Evolutionary conservation across 2,113 vertebrate species (phyloP).

Genomic region (Onychostruthus taczanowskii): DNA sequence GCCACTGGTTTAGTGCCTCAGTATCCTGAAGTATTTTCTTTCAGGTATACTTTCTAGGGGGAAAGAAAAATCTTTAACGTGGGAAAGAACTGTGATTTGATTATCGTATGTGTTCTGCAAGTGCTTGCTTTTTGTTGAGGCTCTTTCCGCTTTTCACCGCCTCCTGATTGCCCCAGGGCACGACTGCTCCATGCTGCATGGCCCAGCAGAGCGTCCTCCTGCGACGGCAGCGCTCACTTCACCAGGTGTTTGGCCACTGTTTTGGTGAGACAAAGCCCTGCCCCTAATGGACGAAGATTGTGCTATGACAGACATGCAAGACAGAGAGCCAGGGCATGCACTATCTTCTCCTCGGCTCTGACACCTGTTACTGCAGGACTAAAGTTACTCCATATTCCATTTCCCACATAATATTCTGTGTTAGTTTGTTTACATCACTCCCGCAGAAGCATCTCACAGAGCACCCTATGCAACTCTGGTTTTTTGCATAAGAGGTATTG

Average conservation of each 20-base stretch:
- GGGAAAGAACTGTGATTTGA: neutral
- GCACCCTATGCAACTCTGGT: neutral
- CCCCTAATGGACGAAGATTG: neutral
- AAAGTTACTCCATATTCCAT: neutral
- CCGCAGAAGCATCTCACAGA: neutral
- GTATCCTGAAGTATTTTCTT: neutral
- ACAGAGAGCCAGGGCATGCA: neutral
- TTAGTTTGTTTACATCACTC: neutral
- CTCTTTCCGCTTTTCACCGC: neutral
- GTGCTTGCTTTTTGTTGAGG: neutral
- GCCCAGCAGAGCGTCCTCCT: neutral
- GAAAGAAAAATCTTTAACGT: neutral
- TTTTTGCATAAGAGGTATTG: neutral
- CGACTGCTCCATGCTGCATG: rapidly evolving
- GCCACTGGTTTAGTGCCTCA: neutral
- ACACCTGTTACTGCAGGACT: neutral
- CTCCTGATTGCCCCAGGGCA: neutral
- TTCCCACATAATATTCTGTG: neutral
- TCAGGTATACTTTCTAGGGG: neutral
- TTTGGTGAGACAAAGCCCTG: neutral
- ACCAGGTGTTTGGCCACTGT: neutral
- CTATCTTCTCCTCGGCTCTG: neutral
- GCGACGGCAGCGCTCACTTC: neutral
- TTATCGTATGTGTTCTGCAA: neutral
- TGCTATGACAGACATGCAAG: neutral